Percentiles rank a stretch among this genome's conserved stretches.
Evolutionary conservation across 53 echinoderm and acorn worm genomes (phyloP).

Genomic region (Mesocentrotus franciscanus): DNA sequence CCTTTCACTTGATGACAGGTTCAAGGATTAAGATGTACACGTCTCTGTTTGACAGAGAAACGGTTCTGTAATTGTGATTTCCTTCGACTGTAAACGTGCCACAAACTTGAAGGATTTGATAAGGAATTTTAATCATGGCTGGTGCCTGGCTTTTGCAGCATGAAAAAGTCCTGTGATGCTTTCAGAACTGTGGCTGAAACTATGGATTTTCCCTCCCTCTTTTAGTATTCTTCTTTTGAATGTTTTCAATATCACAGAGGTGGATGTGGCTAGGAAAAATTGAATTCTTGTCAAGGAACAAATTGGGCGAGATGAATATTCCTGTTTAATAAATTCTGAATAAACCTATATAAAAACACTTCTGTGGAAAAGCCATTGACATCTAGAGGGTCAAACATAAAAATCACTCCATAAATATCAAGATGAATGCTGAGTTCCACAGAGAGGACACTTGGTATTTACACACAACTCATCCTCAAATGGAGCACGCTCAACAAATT

Average conservation of each 20-base stretch:
- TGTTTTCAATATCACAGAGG: neutral
- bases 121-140: slow-evolving; percentile 11
- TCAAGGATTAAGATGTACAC: neutral
- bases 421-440: neutral
- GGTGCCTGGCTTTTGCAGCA: neutral
- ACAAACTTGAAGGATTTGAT: neutral
- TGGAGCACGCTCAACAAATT: neutral
- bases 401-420: neutral
- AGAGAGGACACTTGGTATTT: neutral
- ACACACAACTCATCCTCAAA: neutral
- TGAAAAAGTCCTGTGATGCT: neutral
- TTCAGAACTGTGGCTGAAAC: neutral
- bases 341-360: neutral
- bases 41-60: slow-evolving; percentile 42
- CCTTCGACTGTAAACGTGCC: neutral
- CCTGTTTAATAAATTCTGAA: no score
- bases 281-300: neutral
- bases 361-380: neutral
- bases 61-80: slow-evolving; percentile 47
- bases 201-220: neutral
- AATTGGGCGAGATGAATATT: no score
- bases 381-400: neutral
- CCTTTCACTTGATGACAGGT: slow-evolving; percentile 13
- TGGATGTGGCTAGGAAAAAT: neutral
- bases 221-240: neutral